phyloP scores from a whole-genome alignment of 2,888 invertebrate species.

The Spisula solida region DNA sequence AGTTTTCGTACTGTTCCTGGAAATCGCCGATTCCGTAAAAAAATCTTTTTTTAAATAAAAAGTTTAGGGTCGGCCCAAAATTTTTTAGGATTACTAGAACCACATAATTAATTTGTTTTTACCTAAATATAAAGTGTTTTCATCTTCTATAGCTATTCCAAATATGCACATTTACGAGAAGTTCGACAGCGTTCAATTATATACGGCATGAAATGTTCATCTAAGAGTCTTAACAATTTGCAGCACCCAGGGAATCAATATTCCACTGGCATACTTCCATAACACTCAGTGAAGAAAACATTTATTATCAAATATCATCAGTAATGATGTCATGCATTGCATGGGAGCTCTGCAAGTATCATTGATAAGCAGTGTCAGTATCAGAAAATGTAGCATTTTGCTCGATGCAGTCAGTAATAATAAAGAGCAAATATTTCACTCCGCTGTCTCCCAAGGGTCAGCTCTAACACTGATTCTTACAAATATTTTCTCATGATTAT shows the following conservation, averaged over 20 bases:
- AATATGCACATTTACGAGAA: too few species aligned
- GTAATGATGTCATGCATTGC: constrained; percentile 23
- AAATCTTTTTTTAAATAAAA: too few species aligned
- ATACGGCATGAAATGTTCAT: background rate
- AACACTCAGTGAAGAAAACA: background rate
- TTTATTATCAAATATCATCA: constrained; percentile 22
- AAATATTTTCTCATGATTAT: background rate
- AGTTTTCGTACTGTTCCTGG: too few species aligned
- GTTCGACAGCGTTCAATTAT: background rate
- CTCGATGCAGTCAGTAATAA: background rate
- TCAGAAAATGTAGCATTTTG: background rate
- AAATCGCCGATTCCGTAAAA: too few species aligned
- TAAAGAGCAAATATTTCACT: background rate
- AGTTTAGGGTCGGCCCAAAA: too few species aligned
- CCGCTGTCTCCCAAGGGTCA: background rate
- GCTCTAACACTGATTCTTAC: background rate
- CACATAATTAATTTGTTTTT: too few species aligned
- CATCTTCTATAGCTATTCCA: too few species aligned
- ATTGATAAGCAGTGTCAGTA: background rate
- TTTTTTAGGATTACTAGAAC: too few species aligned
- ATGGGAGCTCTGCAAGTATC: background rate
- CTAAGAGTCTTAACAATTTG: background rate
- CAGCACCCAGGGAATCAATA: background rate
- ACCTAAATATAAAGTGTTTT: too few species aligned
- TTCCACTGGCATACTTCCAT: constrained; percentile 12